These are phyloP conservation scores for Rhodophaea formosa DNA, from an alignment of 2,888 invertebrate genomes.

Conservation along the genomic window DNA sequence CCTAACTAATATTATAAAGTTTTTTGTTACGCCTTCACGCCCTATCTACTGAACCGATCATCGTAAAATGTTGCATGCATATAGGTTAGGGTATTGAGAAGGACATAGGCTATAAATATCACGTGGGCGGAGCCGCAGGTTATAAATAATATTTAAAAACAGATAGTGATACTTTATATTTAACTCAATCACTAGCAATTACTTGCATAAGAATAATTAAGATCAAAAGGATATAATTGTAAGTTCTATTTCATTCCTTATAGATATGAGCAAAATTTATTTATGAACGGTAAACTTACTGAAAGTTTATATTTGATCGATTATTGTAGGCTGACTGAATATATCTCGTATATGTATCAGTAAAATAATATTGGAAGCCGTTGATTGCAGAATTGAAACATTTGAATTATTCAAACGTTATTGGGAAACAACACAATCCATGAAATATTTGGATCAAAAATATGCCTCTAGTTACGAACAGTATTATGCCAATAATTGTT, in stretches of 20 bases:
- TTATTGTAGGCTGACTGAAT: background rate
- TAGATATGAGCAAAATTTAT: background rate
- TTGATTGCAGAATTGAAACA: background rate
- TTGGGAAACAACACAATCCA: background rate
- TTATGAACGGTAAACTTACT: background rate
- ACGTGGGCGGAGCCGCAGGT: no score
- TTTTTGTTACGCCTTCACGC: no score
- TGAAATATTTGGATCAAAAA: background rate
- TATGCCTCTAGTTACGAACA: background rate
- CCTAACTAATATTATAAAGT: no score
- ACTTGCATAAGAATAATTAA: background rate
- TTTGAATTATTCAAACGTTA: background rate
- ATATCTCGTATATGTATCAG: background rate
- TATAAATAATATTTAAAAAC: no score
- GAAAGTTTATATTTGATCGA: background rate
- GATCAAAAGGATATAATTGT: background rate
- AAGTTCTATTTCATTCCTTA: background rate
- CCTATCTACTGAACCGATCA: no score
- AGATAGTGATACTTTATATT: no score
- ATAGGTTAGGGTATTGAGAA: no score
- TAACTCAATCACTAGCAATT: no score
- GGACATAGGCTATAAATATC: no score
- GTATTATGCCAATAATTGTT: background rate
- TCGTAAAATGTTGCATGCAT: no score
- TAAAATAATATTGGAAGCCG: background rate